Evolutionary conservation across 1,140 invertebrate species (phyloP).

Genomic region (Brachionus paranguensis): DNA sequence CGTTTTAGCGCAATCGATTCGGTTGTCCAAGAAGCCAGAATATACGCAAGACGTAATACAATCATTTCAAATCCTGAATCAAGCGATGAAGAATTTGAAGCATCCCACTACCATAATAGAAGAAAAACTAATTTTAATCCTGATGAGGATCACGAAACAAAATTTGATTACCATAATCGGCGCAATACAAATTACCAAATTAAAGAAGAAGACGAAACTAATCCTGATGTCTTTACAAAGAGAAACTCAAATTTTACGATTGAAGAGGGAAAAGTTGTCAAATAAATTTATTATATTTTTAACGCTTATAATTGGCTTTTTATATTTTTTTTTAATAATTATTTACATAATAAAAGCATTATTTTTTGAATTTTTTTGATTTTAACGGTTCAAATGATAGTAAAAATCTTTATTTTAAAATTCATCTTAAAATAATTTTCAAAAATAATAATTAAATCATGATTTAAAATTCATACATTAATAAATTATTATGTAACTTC

Average conservation of each 20-base stretch:
- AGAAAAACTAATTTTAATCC: not conserved
- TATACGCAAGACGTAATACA: conserved; percentile 6
- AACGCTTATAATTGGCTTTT: not conserved
- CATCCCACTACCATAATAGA: not conserved
- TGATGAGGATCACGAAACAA: not conserved
- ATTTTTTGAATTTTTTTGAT: too few species aligned
- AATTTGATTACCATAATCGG: not conserved
- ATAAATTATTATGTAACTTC: not conserved
- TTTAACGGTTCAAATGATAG: too few species aligned
- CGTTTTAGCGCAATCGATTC: not conserved
- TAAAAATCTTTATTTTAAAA: too few species aligned
- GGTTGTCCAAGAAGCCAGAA: not conserved
- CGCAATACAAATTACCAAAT: not conserved
- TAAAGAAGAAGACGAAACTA: not conserved
- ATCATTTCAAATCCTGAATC: not conserved
- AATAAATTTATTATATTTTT: not conserved
- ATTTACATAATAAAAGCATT: too few species aligned
- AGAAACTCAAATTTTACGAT: not conserved
- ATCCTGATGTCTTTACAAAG: not conserved
- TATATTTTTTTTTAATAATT: not conserved
- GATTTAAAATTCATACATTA: too few species aligned
- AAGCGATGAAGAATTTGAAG: not conserved
- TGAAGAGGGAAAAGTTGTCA: not conserved
- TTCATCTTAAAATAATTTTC: too few species aligned
- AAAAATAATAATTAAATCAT: too few species aligned